phyloP scores from a whole-genome alignment of 2,888 invertebrate species.

The Papilio gigon region DNA sequence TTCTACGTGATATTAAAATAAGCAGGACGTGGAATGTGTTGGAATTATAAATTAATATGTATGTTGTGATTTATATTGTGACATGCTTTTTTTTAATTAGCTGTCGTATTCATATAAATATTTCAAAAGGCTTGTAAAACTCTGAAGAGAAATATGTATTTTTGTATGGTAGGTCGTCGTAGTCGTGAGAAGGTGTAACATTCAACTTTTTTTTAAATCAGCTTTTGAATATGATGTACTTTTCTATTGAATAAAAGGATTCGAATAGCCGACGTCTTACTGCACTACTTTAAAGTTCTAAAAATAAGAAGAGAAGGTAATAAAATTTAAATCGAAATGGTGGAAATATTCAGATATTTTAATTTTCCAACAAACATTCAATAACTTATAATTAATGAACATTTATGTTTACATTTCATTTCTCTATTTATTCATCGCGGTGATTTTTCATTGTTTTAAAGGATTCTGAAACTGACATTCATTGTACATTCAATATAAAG shows the following conservation, averaged over 20 bases:
- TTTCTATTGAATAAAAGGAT: neutral
- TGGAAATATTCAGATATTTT: neutral
- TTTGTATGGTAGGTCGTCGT: constrained; percentile 21
- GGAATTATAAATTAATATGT: neutral
- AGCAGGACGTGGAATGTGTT: neutral
- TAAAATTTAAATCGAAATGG: neutral
- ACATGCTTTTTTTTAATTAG: constrained; percentile 6
- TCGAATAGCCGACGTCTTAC: neutral
- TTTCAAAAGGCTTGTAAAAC: constrained; percentile 12
- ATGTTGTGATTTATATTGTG: neutral
- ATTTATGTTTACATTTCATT: constrained; percentile 29
- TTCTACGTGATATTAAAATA: neutral
- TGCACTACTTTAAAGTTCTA: neutral
- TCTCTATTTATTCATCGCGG: constrained; percentile 33
- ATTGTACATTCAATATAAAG: constrained; percentile 36
- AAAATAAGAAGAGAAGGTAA: neutral
- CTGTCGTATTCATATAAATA: neutral
- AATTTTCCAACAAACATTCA: constrained; percentile 1
- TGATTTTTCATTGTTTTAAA: constrained; percentile 31
- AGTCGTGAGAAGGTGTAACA: neutral
- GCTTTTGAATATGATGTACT: constrained; percentile 27
- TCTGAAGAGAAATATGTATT: neutral
- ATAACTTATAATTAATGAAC: constrained; percentile 21
- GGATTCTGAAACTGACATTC: constrained; percentile 24
- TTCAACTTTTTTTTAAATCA: constrained; percentile 6